Evolutionary conservation across 2,888 invertebrate genomes (phyloP).

Genomic region (Drosophila stalkeri): DNA sequence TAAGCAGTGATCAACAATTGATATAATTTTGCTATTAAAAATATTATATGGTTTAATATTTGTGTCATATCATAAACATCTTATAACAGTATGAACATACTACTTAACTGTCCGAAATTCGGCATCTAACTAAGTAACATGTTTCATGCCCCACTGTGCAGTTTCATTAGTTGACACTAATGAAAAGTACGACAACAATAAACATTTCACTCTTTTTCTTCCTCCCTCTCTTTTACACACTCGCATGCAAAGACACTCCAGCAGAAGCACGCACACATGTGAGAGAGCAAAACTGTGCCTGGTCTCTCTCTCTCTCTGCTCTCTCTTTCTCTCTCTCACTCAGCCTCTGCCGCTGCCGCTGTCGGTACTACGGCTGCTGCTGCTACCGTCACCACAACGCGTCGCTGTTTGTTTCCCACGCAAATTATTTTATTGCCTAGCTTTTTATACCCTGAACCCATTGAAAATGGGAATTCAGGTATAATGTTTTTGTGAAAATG

Average conservation of each 20-base stretch:
- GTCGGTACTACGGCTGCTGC: neutral
- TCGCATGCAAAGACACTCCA: neutral
- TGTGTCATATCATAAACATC: too few species aligned
- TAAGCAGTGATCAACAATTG: neutral
- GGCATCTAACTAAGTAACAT: too few species aligned
- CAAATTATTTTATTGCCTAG: constrained; percentile 66
- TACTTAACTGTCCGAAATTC: too few species aligned
- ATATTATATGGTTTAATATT: too few species aligned
- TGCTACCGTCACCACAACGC: neutral
- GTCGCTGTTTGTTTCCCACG: constrained; percentile 53
- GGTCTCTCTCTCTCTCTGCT: constrained; percentile 41
- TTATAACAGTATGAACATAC: too few species aligned
- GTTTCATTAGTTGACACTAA: too few species aligned
- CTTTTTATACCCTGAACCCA: constrained; percentile 21
- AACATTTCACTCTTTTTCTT: constrained; percentile 12
- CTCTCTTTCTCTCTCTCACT: constrained; percentile 41
- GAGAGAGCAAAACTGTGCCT: constrained; percentile 20
- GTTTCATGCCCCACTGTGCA: constrained; percentile 15
- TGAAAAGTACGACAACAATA: constrained; percentile 9
- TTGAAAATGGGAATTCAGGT: too few species aligned
- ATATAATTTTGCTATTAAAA: neutral
- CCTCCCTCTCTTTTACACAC: constrained; percentile 13
- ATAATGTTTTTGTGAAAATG: too few species aligned
- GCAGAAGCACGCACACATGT: constrained; percentile 3
- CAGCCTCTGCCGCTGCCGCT: constrained; percentile 11